A percentile compares a stretch with the other conserved stretches of the same genome.
These are phyloP conservation scores for Mythimna loreyi DNA, from an alignment of 2,888 invertebrate genomes.

Conservation along the genomic window DNA sequence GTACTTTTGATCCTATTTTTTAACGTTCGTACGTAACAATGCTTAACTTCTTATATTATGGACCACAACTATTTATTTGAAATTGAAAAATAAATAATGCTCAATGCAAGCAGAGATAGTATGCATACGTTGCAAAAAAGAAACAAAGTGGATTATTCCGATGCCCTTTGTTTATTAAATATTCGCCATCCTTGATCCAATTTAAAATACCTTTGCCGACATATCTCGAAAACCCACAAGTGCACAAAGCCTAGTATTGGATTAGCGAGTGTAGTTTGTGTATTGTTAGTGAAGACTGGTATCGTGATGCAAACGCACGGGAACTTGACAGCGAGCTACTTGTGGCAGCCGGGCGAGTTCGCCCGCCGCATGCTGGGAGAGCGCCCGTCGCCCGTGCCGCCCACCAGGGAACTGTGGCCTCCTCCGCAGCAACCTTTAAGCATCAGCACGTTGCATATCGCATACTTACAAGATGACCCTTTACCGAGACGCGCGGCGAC, in stretches of 20 bases:
- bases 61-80: neutral
- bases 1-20: slow-evolving; percentile 11
- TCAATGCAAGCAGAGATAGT: slow-evolving; percentile 3
- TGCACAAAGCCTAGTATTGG: slow-evolving; percentile 85
- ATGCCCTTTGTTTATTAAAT: slow-evolving; percentile 70
- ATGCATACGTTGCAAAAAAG: slow-evolving; percentile 18
- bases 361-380: slow-evolving; percentile 87
- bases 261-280: slow-evolving; percentile 81
- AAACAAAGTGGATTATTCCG: slow-evolving; percentile 49
- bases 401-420: slow-evolving; percentile 86
- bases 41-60: neutral
- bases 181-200: slow-evolving; percentile 79
- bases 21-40: neutral
- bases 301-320: slow-evolving; percentile 88
- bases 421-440: slow-evolving; percentile 82
- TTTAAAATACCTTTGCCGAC: slow-evolving; percentile 77
- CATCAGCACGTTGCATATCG: slow-evolving; percentile 87
- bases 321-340: slow-evolving; percentile 85
- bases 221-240: slow-evolving; percentile 85
- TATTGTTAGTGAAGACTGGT: slow-evolving; percentile 79
- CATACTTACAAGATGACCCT: slow-evolving; percentile 84
- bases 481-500: slow-evolving; percentile 78
- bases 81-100: neutral
- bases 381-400: slow-evolving; percentile 85
- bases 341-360: slow-evolving; percentile 89